Evolutionary conservation across 2,113 vertebrate genomes (phyloP), one percentile per base, ranked within the genome.

Genomic region (Leptocoma aspasia): DNA sequence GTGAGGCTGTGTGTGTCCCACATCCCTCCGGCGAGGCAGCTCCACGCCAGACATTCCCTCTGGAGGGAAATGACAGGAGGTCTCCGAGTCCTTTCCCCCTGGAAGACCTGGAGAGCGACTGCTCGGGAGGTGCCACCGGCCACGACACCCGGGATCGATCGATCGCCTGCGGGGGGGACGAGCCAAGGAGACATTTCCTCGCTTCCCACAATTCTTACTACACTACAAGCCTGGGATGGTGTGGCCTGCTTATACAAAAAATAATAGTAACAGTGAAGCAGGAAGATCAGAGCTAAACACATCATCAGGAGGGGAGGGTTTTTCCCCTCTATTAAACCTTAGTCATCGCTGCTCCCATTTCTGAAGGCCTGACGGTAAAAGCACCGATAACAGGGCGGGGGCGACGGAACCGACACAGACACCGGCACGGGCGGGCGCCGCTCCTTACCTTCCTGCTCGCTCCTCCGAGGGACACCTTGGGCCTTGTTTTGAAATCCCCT

Each of bases 381-480:
- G 85, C 11, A 49, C 24, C 70, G 70, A 39, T 42, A 59, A 18
- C 50, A 68, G 44, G 33, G 42, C 63, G 49, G 85, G 75, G 70
- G 13, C 41, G 68, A 52, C 52, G 23, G 50, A 35, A 47, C 24
- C 24, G 69, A 88, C 57, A 71, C 23, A 31, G 18, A 66, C 54
- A 59, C 54, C 24, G 44, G 52, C 42, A 42, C 39, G 54, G 42
- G 49, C 68, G 8, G 71, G 47, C 37, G 61, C 49, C 47, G 54
- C 39, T 73, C 23, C 97, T 96, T 96, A 99, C 99, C 98, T 99
- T 99, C 98, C 98, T 98, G 92, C 99, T 99, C 37, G 99, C 99
- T 97, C 99, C 99, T 89, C 99, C 99, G 79, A 99, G 99, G 70
- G 99, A 99, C 84, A 99, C 99, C 97, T 99, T 99, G 97, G 99